Evolutionary conservation across 1,140 invertebrate genomes (phyloP).

Genomic region (Helicoverpa zea): DNA sequence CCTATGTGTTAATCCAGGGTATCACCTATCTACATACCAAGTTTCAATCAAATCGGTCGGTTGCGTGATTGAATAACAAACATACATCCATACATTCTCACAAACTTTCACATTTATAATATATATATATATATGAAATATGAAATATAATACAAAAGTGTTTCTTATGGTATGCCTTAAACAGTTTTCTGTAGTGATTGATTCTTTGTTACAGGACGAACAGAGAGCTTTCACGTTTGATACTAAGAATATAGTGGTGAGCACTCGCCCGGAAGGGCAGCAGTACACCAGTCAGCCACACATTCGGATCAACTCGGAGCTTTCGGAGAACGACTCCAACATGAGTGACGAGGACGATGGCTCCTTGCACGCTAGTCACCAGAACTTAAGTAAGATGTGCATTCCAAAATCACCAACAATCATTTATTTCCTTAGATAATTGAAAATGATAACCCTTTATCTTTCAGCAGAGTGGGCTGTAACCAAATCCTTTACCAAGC

Average conservation of each 20-base stretch:
- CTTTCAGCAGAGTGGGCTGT: constrained; percentile 31
- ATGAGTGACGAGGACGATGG: constrained; percentile 77
- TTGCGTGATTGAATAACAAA: no score
- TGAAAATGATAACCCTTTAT: neutral
- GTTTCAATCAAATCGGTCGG: no score
- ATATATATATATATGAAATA: no score
- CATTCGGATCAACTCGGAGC: constrained; percentile 71
- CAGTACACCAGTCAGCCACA: constrained; percentile 73
- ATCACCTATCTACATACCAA: no score
- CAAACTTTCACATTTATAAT: no score
- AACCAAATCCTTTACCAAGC: constrained; percentile 13
- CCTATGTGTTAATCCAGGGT: no score
- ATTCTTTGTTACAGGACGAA: constrained; percentile 63
- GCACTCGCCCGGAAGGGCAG: constrained; percentile 57
- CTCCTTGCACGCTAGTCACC: constrained; percentile 77
- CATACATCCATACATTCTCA: no score
- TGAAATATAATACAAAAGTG: no score
- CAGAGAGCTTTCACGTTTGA: constrained; percentile 73
- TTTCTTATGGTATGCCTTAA: no score
- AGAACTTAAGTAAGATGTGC: constrained; percentile 69
- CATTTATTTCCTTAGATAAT: neutral
- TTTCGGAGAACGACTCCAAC: constrained; percentile 79
- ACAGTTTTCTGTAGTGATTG: neutral
- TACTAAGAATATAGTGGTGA: constrained; percentile 71
- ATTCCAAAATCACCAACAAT: neutral